phyloP scores from a whole-genome alignment of 2,797 vertebrate species.

The Arremon brunneinucha region DNA sequence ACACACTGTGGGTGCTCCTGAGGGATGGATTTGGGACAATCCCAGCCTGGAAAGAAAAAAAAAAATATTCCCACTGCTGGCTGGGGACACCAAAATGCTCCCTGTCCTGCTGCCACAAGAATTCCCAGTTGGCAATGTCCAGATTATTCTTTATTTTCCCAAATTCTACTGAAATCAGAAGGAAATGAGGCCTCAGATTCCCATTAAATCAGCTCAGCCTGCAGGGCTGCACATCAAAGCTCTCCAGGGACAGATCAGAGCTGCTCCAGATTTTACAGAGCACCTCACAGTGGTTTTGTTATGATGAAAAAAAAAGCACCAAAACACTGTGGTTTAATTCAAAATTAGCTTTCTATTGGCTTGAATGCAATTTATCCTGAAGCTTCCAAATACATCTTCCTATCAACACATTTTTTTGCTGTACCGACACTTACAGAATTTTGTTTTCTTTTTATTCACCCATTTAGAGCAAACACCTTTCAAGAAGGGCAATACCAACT shows the following conservation, averaged over 20 bases:
- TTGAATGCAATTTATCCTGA: too few species aligned
- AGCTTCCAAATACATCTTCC: too few species aligned
- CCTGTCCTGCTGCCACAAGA: neutral
- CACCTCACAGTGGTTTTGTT: neutral
- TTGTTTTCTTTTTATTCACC: too few species aligned
- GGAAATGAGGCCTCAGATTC: neutral
- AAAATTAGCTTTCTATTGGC: too few species aligned
- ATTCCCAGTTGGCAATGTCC: fast-evolving
- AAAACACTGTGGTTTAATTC: neutral
- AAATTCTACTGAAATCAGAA: neutral
- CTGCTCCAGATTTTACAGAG: neutral
- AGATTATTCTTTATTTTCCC: neutral
- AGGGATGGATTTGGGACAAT: neutral
- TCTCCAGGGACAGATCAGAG: neutral
- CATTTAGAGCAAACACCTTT: too few species aligned
- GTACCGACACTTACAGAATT: too few species aligned
- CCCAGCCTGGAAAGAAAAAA: neutral
- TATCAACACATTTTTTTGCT: too few species aligned
- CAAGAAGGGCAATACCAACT: too few species aligned
- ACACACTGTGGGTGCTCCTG: fast-evolving
- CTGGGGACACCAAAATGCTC: neutral
- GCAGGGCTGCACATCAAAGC: neutral
- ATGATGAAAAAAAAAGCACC: neutral
- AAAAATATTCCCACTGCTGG: neutral
- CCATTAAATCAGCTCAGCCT: fast-evolving